Conservation (phyloP, 2,113 vertebrate species). For the Falco punctatus region DNA sequence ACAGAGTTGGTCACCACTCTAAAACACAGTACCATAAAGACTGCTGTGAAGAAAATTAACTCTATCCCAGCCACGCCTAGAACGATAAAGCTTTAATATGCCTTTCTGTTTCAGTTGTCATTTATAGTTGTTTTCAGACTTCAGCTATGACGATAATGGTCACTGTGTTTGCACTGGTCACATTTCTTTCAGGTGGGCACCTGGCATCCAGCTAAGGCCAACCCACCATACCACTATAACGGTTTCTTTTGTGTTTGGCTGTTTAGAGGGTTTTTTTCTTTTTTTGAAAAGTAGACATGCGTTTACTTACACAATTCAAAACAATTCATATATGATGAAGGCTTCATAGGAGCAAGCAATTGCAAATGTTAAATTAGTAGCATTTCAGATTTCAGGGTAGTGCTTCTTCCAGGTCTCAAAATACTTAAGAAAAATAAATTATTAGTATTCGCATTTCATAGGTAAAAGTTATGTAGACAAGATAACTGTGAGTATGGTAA, state of each 20-base stretch:
- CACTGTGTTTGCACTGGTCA: not conserved
- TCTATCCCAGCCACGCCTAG: not conserved
- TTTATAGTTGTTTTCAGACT: not conserved
- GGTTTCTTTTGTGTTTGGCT: not conserved
- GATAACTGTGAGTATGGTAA: not conserved
- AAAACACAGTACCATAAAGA: not conserved
- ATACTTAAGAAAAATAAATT: not conserved
- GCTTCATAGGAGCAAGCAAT: not conserved
- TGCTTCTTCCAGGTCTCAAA: not conserved
- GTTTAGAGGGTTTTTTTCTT: not conserved
- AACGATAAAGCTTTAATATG: not conserved
- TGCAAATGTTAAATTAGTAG: not conserved
- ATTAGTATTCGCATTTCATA: not conserved
- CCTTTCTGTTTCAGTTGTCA: not conserved
- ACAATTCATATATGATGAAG: not conserved
- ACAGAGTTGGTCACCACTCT: not conserved
- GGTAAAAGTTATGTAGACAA: not conserved
- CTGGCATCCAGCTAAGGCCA: not conserved
- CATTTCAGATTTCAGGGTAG: not conserved
- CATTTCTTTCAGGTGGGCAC: not conserved
- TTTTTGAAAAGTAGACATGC: not conserved
- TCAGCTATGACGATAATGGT: rapidly evolving
- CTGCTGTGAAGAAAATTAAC: not conserved
- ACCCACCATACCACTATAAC: not conserved
- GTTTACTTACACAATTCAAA: not conserved